Evolutionary conservation across 2,888 invertebrate species (phyloP), one percentile per base, ranked within the genome.

Genomic region (Cheilosia scutellata): DNA sequence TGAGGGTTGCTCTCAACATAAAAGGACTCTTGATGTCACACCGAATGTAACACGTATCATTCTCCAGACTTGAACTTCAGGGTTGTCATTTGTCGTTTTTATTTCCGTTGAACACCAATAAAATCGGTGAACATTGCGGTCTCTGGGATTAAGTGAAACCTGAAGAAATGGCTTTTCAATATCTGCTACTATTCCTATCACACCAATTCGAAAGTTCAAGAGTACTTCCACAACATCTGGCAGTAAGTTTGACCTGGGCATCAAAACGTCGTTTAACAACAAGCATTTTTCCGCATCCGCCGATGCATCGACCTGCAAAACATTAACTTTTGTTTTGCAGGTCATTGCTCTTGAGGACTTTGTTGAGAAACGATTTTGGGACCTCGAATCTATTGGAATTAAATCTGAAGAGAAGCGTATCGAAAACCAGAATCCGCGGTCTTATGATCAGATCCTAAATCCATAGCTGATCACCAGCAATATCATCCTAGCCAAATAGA

Each of bases 111-210:
- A 68, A 57, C 47, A 65, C 74, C 63, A 75, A 20, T 37, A 49
- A 27, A n/a, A n/a, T n/a, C n/a, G n/a, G n/a, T n/a, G n/a, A n/a
- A n/a, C n/a, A n/a, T n/a, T n/a, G n/a, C 63, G 63, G 37, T 74
- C 63, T n/a, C 31, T 25, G 3, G 42, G 42, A n/a, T 62, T 16
- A n/a, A 62, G 44, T 11, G 62, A 31, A 33, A 60, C 20, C 44
- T 71, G 60, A 4, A 37, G 71, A 51, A 71, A 71, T 11, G 60
- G 51, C 40, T 25, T 71, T 51, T 11, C n/a, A n/a, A 71, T 71
- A 27, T 71, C 60, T 27, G 71, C 49, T 33, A 71, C 71, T 11
- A 71, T 16, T 51, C 40, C 66, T 29, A 68, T 68, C 1, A 42
- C 25, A 31, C 66, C 55, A 0, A 25, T 9, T 68, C 53, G 20